A percentile compares a stretch with the other conserved stretches of the same genome.
Evolutionary conservation across 2,888 invertebrate species (phyloP).

Genomic region (Eupeodes luniger): DNA sequence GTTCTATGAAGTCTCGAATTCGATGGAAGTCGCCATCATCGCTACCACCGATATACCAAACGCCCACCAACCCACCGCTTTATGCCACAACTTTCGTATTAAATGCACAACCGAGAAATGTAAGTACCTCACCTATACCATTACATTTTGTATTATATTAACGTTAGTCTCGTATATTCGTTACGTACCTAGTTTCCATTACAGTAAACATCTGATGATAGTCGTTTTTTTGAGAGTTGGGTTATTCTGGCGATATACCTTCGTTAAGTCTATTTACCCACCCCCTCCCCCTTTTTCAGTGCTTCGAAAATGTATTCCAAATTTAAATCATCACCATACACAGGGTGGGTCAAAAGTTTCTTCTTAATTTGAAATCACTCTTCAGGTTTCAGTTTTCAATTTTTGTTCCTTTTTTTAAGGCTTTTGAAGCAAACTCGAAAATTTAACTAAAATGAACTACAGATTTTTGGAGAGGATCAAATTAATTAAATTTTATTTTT

Average conservation of each 20-base stretch:
- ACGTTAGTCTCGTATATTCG: background rate
- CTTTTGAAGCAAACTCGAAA: too few relatives aligned
- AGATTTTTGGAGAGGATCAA: too few relatives aligned
- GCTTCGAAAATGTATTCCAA: slow-evolving; percentile 45
- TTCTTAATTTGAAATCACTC: too few relatives aligned
- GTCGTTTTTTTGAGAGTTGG: slow-evolving; percentile 47
- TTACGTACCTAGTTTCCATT: slow-evolving; percentile 53
- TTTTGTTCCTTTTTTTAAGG: too few relatives aligned
- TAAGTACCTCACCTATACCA: slow-evolving; percentile 33
- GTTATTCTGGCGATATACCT: slow-evolving; percentile 14
- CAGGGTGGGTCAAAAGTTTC: background rate
- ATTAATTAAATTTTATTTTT: too few relatives aligned
- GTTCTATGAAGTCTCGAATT: too few relatives aligned
- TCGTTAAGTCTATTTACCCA: slow-evolving; percentile 49
- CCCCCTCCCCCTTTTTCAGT: background rate
- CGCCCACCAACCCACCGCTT: background rate
- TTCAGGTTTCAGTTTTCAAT: too few relatives aligned
- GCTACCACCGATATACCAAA: too few relatives aligned
- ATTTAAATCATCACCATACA: slow-evolving; percentile 2
- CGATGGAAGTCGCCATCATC: background rate
- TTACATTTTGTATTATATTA: slow-evolving; percentile 58
- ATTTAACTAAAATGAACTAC: too few relatives aligned
- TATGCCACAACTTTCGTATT: background rate
- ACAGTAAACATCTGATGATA: slow-evolving; percentile 70
- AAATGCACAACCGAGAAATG: slow-evolving; percentile 73